These are phyloP conservation scores for Rhinichthys osculus DNA, from an alignment of 2,797 vertebrate species.

Conservation along the genomic window DNA sequence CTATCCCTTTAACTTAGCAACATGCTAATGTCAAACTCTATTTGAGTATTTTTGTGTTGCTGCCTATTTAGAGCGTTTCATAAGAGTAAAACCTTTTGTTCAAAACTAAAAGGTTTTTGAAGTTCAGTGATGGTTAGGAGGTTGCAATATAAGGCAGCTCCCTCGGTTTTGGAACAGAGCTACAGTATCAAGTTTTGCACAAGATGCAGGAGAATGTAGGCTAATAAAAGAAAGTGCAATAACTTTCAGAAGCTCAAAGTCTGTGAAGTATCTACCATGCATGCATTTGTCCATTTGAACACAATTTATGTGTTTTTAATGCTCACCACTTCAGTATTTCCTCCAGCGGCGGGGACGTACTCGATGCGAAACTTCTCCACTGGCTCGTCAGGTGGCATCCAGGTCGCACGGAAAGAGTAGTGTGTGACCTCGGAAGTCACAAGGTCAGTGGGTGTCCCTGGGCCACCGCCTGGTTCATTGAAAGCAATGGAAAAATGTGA, in stretches of 20 bases:
- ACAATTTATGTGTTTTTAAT: background rate
- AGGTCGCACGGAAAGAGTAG: slow-evolving; percentile 87
- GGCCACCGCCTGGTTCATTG: slow-evolving; percentile 66
- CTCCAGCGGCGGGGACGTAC: slow-evolving; percentile 81
- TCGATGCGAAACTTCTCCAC: slow-evolving; percentile 88
- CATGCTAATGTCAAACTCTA: background rate
- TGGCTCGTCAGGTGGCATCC: slow-evolving; percentile 84
- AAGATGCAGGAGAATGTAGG: background rate
- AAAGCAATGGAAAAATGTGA: slow-evolving; percentile 50
- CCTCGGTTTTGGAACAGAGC: background rate
- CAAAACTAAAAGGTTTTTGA: background rate
- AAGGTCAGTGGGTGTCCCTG: slow-evolving; percentile 84
- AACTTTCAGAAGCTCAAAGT: background rate
- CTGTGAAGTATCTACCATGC: background rate
- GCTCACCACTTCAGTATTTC: slow-evolving; percentile 84
- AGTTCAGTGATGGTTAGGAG: background rate
- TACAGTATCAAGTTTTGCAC: background rate
- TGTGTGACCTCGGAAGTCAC: slow-evolving; percentile 90
- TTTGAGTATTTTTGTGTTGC: background rate
- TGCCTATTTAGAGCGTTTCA: background rate
- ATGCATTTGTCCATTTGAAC: background rate
- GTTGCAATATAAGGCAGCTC: background rate
- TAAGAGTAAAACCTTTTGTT: too few relatives aligned
- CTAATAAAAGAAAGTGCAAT: background rate
- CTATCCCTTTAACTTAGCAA: background rate